Evolutionary conservation across 1,140 invertebrate genomes (phyloP).

Genomic region (Drosophila murphyi): DNA sequence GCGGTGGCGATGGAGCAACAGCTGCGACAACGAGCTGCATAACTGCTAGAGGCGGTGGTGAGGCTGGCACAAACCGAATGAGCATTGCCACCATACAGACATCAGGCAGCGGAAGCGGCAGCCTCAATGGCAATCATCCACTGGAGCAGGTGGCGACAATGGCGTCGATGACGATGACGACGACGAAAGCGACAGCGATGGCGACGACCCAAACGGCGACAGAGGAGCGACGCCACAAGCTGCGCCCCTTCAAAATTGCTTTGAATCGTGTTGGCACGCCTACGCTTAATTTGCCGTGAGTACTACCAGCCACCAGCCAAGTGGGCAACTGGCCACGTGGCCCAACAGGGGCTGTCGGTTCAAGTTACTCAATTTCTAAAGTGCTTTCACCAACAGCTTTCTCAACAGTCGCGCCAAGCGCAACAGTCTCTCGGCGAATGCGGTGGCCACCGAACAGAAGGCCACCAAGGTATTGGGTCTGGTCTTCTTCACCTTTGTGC

Average conservation of each 20-base stretch:
- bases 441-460: constrained; percentile 93
- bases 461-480: constrained; percentile 91
- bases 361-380: constrained; percentile 17
- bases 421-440: constrained; percentile 89
- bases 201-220: constrained; percentile 87
- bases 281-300: constrained; percentile 87
- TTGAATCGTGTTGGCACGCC: constrained; percentile 87
- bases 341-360: neutral
- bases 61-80: constrained; percentile 42
- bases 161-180: constrained; percentile 87
- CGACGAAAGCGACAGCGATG: constrained; percentile 76
- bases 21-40: constrained; percentile 69
- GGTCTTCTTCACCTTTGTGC: constrained; percentile 95
- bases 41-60: constrained; percentile 41
- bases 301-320: neutral
- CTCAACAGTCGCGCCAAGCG: constrained; percentile 88
- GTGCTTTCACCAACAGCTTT: constrained; percentile 85
- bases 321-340: too few relatives aligned
- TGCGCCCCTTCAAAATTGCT: constrained; percentile 88
- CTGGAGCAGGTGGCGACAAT: constrained; percentile 86
- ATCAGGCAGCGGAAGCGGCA: constrained; percentile 10
- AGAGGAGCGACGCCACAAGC: constrained; percentile 88
- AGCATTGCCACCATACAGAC: constrained; percentile 66
- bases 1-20: constrained; percentile 80
- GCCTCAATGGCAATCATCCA: constrained; percentile 22